A percentile compares a stretch with the other conserved stretches of the same genome.
Evolutionary conservation across 1,140 invertebrate genomes (phyloP).

Genomic region (Pristionchus pacificus): DNA sequence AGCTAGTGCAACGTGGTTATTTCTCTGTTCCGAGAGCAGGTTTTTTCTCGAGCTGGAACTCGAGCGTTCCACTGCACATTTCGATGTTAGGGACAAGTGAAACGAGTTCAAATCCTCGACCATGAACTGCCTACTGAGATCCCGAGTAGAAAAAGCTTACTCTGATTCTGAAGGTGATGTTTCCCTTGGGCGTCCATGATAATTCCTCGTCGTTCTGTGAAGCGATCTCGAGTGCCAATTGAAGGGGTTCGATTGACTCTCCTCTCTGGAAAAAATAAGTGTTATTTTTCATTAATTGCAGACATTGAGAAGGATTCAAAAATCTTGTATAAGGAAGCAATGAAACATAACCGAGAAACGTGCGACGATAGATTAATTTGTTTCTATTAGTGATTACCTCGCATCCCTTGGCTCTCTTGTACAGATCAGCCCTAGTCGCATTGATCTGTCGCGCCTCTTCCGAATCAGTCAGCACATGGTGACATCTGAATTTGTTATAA

Average conservation of each 20-base stretch:
- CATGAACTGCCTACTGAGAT: too few relatives aligned
- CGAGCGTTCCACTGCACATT: too few relatives aligned
- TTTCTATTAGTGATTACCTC: neutral
- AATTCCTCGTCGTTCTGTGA: slow-evolving; percentile 4
- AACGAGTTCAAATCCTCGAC: too few relatives aligned
- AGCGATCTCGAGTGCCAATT: slow-evolving; percentile 1
- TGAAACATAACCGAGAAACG: too few relatives aligned
- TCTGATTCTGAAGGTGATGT: slow-evolving; percentile 14
- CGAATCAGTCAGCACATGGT: neutral
- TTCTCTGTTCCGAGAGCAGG: too few relatives aligned
- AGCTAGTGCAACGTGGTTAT: too few relatives aligned
- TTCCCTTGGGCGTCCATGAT: slow-evolving; percentile 25
- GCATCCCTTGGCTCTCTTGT: neutral
- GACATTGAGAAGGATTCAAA: neutral
- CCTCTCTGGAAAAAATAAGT: neutral
- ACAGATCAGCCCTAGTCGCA: neutral
- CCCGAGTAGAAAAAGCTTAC: neutral
- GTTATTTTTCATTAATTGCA: neutral
- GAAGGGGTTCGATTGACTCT: neutral
- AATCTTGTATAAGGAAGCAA: too few relatives aligned
- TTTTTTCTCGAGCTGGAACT: too few relatives aligned
- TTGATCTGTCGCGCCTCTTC: neutral
- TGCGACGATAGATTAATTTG: too few relatives aligned
- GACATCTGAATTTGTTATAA: neutral
- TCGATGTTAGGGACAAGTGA: too few relatives aligned